Evolutionary conservation across 2,797 vertebrate species (phyloP), one percentile per base, ranked within the genome.

Genomic region (Ctenochaetus hawaiiensis): DNA sequence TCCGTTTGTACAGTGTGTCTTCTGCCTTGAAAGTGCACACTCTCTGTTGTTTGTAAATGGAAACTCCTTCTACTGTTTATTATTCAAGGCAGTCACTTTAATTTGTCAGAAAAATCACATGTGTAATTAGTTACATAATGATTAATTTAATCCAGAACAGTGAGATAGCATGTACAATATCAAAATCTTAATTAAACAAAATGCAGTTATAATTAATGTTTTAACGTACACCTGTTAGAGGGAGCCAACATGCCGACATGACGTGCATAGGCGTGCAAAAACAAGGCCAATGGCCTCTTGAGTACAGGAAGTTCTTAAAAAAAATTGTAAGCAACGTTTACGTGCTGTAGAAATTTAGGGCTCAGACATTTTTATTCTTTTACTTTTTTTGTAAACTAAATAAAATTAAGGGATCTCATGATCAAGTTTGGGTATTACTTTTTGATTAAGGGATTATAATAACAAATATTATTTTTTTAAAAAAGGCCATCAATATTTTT

Each of bases 31-130:
- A 30, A 30, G 12, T 51, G 41, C 41, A 41, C 26, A 23, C 20
- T 6, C 16, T 45, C 26, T 8, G 1, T 41, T 51, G 12, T 45
- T 59, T 70, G 37, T 16, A n/a, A 45, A 44, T 44, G 17, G 56
- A 0, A 75, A 53, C 41, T 9, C 8, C 5, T 2, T 39, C 8
- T 23, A 43, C 56, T 60, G 1, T 34, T 39, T 14, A 57, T 39
- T 20, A 47, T 72, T 66, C 47, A 74, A 53, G 26, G 57, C 26
- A 56, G 20, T 54, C 17, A 63, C 5, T 62, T 67, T 34, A 18
- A 37, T 13, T 56, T 30, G 12, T 45, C 14, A 26, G 22, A 26
- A 11, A 71, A 51, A 14, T 7, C 48, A 48, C 34, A 34, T 30
- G 54, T 41, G 30, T 17, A 43, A 48, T 30, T 44, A 34, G 43